These are phyloP conservation scores for Alloplasta piceator DNA, from an alignment of 2,888 invertebrate species.

Conservation along the genomic window DNA sequence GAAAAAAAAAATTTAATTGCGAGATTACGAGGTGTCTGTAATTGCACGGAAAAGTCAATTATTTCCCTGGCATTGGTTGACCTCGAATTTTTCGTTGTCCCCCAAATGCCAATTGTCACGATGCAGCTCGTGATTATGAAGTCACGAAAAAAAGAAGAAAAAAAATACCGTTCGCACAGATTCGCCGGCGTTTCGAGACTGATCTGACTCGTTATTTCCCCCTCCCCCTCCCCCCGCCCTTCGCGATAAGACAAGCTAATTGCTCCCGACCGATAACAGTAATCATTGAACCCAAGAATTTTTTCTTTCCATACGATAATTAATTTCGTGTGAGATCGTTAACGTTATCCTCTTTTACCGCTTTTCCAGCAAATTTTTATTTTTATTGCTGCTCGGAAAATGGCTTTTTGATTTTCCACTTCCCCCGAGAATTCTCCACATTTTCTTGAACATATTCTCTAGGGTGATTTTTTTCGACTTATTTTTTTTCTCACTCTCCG, in stretches of 20 bases:
- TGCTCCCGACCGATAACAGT: conserved; percentile 58
- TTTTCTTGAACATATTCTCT: not conserved
- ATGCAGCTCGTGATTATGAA: conserved; percentile 27
- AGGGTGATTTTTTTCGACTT: no score
- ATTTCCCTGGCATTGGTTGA: no score
- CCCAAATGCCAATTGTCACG: conserved; percentile 15
- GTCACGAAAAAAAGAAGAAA: conserved; percentile 9
- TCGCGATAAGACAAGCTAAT: conserved; percentile 54
- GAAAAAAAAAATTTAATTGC: not conserved
- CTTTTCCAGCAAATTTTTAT: conserved; percentile 11
- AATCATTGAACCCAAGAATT: conserved; percentile 55
- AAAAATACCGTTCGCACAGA: conserved; percentile 3
- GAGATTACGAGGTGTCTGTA: conserved; percentile 14
- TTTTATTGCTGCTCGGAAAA: conserved; percentile 8
- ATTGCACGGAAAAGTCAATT: no score
- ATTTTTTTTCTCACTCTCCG: no score
- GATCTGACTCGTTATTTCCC: conserved; percentile 10
- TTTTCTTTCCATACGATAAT: conserved; percentile 45
- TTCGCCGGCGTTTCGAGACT: conserved; percentile 36
- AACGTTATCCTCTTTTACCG: conserved; percentile 21
- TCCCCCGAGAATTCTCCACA: conserved; percentile 4
- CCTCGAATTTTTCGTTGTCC: not conserved
- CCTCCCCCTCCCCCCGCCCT: not conserved
- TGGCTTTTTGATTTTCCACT: conserved; percentile 24
- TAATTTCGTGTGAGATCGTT: conserved; percentile 38